Conservation (phyloP, 2,888 invertebrate genomes). For the Uropetala carovei region DNA sequence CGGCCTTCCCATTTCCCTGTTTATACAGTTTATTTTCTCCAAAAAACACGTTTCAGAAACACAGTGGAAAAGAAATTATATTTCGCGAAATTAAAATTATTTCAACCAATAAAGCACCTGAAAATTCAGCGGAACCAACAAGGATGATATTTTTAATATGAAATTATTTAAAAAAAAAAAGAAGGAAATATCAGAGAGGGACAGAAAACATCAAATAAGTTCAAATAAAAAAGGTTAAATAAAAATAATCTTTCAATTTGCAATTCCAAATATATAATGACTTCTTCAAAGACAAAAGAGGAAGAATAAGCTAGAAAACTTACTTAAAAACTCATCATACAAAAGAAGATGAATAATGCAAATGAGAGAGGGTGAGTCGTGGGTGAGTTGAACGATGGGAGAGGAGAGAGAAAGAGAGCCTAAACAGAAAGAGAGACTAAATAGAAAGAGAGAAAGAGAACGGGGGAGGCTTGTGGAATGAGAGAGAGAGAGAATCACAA, state of each 20-base stretch:
- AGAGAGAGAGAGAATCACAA: background rate
- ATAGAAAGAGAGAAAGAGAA: background rate
- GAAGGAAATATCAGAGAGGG: background rate
- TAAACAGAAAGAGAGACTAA: too few species aligned
- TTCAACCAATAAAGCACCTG: background rate
- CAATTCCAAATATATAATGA: constrained; percentile 55
- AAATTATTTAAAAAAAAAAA: constrained; percentile 8
- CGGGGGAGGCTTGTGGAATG: background rate
- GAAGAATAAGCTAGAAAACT: constrained; percentile 27
- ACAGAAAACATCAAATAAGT: constrained; percentile 22
- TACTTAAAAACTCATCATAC: constrained; percentile 54
- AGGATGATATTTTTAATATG: background rate
- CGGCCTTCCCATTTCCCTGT: too few species aligned
- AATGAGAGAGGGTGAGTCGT: constrained; percentile 34
- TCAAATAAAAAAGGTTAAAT: constrained; percentile 49
- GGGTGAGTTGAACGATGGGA: background rate
- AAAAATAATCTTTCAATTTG: constrained; percentile 51
- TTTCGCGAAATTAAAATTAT: constrained; percentile 8
- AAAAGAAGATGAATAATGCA: constrained; percentile 61
- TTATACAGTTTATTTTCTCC: too few species aligned
- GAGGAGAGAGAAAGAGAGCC: background rate
- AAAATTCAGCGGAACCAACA: background rate
- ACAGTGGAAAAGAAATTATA: too few species aligned
- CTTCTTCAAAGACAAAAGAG: constrained; percentile 41
- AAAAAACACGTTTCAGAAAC: too few species aligned